These are phyloP conservation scores for Dichetophora obliterata DNA, from an alignment of 2,888 invertebrate genomes.

Conservation along the genomic window DNA sequence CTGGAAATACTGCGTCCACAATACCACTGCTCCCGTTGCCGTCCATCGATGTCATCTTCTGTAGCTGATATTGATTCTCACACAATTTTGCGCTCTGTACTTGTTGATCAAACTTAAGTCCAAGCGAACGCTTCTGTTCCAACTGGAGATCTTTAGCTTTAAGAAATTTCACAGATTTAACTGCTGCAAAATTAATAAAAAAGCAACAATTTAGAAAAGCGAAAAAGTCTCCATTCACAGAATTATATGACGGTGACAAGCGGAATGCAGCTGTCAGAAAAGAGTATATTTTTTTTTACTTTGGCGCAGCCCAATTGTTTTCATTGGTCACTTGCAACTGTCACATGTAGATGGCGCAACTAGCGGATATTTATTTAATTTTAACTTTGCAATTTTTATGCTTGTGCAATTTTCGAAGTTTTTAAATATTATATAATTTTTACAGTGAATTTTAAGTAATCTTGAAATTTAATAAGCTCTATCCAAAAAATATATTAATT, in stretches of 20 bases:
- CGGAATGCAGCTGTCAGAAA: slow-evolving; percentile 43
- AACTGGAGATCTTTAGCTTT: slow-evolving; percentile 3
- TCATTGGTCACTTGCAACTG: no score
- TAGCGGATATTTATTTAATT: neutral
- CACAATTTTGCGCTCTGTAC: slow-evolving; percentile 33
- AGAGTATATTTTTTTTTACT: neutral
- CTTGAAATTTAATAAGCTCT: no score
- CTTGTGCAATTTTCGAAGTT: neutral
- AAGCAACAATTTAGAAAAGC: neutral
- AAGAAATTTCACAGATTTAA: slow-evolving; percentile 3
- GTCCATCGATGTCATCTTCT: slow-evolving; percentile 20
- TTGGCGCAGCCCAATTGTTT: neutral
- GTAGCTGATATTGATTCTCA: neutral
- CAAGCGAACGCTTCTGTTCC: neutral
- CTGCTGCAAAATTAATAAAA: slow-evolving; percentile 28
- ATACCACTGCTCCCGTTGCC: slow-evolving; percentile 58
- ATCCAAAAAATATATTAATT: no score
- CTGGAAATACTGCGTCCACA: slow-evolving; percentile 81
- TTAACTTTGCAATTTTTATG: neutral
- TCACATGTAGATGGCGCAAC: neutral
- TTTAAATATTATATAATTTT: no score
- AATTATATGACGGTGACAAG: slow-evolving; percentile 42
- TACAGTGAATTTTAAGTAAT: no score
- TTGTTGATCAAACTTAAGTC: slow-evolving; percentile 27
- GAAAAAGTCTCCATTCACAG: neutral